These are phyloP conservation scores for Lipophrys pholis DNA, from an alignment of 2,113 vertebrate species.

Conservation along the genomic window DNA sequence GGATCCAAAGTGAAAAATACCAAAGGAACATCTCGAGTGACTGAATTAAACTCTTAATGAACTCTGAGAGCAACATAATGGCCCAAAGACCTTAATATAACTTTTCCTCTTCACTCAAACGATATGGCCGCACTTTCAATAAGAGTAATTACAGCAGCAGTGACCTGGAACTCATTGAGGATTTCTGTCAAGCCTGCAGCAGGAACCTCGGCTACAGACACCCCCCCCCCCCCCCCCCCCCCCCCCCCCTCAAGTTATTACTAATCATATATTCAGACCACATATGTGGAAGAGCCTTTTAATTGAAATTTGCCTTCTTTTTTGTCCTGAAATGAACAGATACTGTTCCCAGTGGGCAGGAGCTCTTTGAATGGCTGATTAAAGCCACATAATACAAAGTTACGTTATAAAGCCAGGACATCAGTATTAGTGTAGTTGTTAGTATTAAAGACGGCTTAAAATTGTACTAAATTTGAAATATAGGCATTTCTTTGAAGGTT, in stretches of 20 bases:
- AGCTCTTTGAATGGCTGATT: conserved; percentile 17
- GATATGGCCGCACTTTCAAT: conserved; percentile 7
- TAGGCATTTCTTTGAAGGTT: neutral
- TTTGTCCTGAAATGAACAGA: conserved; percentile 4
- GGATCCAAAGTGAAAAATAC: conserved; percentile 2
- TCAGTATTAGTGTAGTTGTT: too few species aligned
- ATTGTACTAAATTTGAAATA: neutral
- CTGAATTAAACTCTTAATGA: conserved; percentile 38
- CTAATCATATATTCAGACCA: conserved; percentile 7
- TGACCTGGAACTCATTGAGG: neutral
- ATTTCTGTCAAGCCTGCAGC: conserved; percentile 16
- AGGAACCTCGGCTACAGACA: neutral
- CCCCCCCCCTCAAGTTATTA: neutral
- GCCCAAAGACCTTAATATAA: conserved; percentile 15
- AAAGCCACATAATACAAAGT: conserved; percentile 17
- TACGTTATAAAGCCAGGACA: neutral
- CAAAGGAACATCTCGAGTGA: conserved; percentile 11
- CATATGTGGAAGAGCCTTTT: neutral
- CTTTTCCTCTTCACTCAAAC: neutral
- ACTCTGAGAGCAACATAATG: conserved; percentile 14
- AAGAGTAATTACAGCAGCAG: conserved; percentile 28
- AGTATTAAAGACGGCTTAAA: neutral
- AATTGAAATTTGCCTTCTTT: conserved; percentile 19
- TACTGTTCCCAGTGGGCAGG: neutral
- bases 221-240: too few species aligned